phyloP scores from a whole-genome alignment of 2,113 vertebrate species.

The Muntiacus reevesi region DNA sequence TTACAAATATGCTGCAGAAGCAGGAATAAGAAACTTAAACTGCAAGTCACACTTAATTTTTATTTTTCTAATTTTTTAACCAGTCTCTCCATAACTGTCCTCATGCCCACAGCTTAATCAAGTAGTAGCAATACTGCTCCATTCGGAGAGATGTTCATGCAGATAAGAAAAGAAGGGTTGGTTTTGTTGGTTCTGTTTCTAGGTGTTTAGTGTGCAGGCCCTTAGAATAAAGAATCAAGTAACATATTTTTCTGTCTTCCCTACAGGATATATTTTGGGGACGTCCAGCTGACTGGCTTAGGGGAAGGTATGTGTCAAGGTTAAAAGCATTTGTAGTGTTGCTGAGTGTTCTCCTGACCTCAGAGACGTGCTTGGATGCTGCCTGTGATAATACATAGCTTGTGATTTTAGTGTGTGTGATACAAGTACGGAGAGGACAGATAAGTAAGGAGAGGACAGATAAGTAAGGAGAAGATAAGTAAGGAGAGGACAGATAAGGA shows the following conservation, averaged over 20 bases:
- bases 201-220: background rate
- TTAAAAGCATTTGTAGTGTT: background rate
- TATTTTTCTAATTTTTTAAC: background rate
- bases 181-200: background rate
- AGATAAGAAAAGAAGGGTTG: background rate
- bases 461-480: background rate
- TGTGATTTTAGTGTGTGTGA: background rate
- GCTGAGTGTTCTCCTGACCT: background rate
- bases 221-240: background rate
- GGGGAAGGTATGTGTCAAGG: slow-evolving; percentile 91
- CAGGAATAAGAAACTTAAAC: background rate
- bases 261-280: slow-evolving; percentile 97
- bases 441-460: too few relatives aligned
- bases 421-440: background rate
- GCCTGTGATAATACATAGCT: background rate
- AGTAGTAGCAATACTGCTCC: background rate
- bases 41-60: background rate
- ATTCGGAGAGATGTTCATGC: background rate
- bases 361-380: background rate
- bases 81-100: background rate
- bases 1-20: background rate
- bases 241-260: slow-evolving; percentile 57
- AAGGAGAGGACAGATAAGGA: background rate
- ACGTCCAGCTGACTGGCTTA: slow-evolving; percentile 96
- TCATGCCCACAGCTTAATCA: background rate